A percentile compares a stretch with the other conserved stretches of the same genome.
These are phyloP conservation scores for Deilephila porcellus DNA, from an alignment of 2,888 invertebrate genomes.

Conservation along the genomic window DNA sequence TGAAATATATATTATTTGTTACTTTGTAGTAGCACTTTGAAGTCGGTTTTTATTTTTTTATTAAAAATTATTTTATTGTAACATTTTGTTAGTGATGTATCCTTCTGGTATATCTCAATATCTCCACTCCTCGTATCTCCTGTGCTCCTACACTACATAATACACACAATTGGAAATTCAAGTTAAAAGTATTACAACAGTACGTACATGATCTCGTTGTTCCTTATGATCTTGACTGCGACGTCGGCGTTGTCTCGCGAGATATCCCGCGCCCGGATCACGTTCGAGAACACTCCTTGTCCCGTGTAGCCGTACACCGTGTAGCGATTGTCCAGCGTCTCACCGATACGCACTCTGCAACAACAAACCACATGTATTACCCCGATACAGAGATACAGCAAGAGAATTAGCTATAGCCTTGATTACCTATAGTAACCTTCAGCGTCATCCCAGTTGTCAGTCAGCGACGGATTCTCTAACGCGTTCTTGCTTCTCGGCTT, in stretches of 20 bases:
- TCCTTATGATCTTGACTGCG: conserved; percentile 99
- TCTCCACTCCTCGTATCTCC: too few relatives aligned
- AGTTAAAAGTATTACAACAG: background rate
- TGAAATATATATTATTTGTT: too few relatives aligned
- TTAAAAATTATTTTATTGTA: too few relatives aligned
- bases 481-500: conserved; percentile 58
- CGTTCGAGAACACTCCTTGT: conserved; percentile 99
- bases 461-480: conserved; percentile 89
- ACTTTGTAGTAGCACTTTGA: too few relatives aligned
- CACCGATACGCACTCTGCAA: conserved; percentile 95
- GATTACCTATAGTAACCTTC: conserved; percentile 97
- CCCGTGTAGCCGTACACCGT: conserved; percentile 99
- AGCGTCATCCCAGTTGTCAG: conserved; percentile 99
- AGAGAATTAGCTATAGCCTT: conserved; percentile 11
- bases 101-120: too few relatives aligned
- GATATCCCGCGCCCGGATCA: conserved; percentile 96
- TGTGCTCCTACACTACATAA: too few relatives aligned
- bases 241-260: conserved; percentile 94
- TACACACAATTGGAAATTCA: too few relatives aligned
- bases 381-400: background rate
- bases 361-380: background rate
- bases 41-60: too few relatives aligned
- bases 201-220: conserved; percentile 96
- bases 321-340: conserved; percentile 95
- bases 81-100: too few relatives aligned